Evolutionary conservation across 2,113 vertebrate genomes (phyloP).

Genomic region (Neotoma lepida): DNA sequence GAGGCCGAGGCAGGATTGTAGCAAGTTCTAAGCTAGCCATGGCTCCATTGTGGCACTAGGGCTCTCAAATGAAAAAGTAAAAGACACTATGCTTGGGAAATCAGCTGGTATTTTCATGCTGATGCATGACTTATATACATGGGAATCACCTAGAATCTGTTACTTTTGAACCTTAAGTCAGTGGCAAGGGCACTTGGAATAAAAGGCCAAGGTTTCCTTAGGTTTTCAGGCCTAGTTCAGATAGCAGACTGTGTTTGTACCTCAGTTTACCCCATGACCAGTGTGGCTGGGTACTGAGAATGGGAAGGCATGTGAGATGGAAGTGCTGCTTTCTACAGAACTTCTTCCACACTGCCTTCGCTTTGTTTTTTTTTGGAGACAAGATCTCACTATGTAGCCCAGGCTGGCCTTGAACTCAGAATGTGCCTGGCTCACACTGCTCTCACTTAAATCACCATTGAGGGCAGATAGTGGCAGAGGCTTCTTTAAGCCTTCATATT

Average conservation of each 20-base stretch:
- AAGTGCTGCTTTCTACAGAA: background rate
- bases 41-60: background rate
- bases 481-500: background rate
- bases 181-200: background rate
- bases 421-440: background rate
- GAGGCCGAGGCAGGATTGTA: background rate
- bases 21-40: background rate
- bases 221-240: background rate
- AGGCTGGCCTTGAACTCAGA: background rate
- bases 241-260: background rate
- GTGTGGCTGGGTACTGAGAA: background rate
- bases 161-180: conserved; percentile 16
- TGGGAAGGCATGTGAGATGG: background rate
- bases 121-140: background rate
- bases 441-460: background rate
- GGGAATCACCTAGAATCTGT: background rate
- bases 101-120: background rate
- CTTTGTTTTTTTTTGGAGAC: too few species aligned
- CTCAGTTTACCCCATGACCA: background rate
- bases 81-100: background rate
- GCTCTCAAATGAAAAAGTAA: background rate
- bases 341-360: background rate
- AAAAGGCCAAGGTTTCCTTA: background rate
- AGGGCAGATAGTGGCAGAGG: background rate
- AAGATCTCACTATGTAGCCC: background rate